A percentile compares a stretch with the other conserved stretches of the same genome.
Conservation (phyloP, 2,113 vertebrate species). For the Arvicanthis niloticus region DNA sequence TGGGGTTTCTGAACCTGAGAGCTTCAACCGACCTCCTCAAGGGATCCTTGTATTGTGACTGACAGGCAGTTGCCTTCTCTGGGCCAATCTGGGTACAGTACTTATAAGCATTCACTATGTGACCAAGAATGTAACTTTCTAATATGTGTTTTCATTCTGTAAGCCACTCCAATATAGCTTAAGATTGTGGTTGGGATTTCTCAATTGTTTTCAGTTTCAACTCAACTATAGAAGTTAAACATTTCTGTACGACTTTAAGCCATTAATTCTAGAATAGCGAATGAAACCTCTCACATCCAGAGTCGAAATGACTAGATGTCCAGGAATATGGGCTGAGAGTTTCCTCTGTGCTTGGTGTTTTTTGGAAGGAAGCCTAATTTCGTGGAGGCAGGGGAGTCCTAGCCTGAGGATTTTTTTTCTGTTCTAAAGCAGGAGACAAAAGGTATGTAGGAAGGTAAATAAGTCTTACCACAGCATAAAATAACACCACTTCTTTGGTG, state of each 20-base stretch:
- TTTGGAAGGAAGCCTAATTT: slow-evolving; percentile 14
- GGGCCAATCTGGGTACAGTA: background rate
- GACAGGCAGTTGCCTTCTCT: background rate
- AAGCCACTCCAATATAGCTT: background rate
- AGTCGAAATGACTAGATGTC: background rate
- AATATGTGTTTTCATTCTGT: slow-evolving; percentile 25
- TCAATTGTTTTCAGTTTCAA: slow-evolving; percentile 45
- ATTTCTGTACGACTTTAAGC: slow-evolving; percentile 3
- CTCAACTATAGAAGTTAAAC: background rate
- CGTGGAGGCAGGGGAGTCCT: background rate
- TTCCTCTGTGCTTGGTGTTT: background rate
- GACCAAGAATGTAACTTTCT: background rate
- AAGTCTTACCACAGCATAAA: background rate
- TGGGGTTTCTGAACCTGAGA: background rate
- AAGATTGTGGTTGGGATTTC: background rate
- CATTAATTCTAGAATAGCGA: slow-evolving; percentile 30
- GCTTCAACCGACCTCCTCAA: background rate
- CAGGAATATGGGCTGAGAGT: background rate
- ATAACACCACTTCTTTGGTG: background rate
- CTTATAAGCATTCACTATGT: background rate
- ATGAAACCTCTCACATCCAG: slow-evolving; percentile 14
- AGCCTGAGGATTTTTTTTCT: background rate
- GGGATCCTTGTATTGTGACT: background rate
- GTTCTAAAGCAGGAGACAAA: background rate
- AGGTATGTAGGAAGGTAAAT: background rate